Conservation (phyloP, 2,797 vertebrate genomes). For the Muraenolepis orangiensis region DNA sequence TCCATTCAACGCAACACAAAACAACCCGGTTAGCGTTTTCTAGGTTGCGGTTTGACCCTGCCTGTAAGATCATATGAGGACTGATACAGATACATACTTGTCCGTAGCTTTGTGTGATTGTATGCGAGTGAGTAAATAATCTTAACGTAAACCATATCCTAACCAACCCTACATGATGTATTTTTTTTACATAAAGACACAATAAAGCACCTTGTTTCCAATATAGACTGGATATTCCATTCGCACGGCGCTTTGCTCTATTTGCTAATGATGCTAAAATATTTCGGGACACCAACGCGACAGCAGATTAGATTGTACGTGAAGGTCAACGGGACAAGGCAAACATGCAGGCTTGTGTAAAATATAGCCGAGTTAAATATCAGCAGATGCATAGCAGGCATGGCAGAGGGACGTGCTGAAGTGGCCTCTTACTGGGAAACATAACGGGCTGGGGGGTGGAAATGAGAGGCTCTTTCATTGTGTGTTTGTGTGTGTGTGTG, state of each 20-base stretch:
- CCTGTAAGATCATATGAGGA: constrained; percentile 14
- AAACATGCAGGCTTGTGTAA: background rate
- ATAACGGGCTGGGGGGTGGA: background rate
- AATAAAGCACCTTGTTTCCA: background rate
- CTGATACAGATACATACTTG: constrained; percentile 12
- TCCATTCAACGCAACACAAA: constrained; percentile 24
- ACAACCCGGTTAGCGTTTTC: constrained; percentile 26
- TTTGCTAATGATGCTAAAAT: background rate
- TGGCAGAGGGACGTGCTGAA: background rate
- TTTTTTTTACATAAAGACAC: background rate
- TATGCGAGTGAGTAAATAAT: background rate
- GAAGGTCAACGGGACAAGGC: background rate
- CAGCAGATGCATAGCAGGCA: background rate
- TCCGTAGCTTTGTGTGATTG: constrained; percentile 8
- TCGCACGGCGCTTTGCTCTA: background rate
- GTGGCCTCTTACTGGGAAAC: background rate
- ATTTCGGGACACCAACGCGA: background rate
- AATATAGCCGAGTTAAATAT: background rate
- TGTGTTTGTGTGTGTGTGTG: constrained; percentile 1
- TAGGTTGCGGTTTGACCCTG: constrained; percentile 11
- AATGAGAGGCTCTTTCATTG: background rate
- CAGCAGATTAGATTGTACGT: background rate
- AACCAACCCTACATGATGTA: background rate
- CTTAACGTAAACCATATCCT: background rate
- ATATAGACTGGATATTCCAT: background rate